These are phyloP conservation scores for Sebastes diploproa DNA, from an alignment of 2,797 vertebrate genomes.

Conservation along the genomic window DNA sequence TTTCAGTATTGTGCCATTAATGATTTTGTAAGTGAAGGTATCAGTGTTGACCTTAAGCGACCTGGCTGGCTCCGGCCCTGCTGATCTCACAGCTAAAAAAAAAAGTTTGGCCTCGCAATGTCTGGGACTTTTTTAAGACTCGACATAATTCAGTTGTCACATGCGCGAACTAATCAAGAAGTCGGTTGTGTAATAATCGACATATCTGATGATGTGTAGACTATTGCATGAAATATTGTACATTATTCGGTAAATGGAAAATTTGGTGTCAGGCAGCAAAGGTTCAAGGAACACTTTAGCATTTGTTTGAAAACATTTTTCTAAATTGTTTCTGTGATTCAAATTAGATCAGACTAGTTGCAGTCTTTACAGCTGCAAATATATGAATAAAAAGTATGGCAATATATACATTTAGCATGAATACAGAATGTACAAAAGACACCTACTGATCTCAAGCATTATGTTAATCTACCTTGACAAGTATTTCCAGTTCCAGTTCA, in stretches of 20 bases:
- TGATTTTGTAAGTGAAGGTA: background rate
- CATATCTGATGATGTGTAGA: background rate
- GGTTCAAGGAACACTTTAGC: background rate
- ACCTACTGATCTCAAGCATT: background rate
- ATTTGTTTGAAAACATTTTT: background rate
- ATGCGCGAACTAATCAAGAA: background rate
- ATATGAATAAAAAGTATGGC: background rate
- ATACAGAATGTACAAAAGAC: no score
- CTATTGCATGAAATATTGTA: background rate
- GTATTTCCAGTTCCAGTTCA: background rate
- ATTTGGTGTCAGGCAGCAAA: background rate
- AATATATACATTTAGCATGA: background rate
- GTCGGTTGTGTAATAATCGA: background rate
- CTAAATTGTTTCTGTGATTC: background rate
- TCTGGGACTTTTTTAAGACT: conserved; percentile 24
- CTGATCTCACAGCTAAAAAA: conserved; percentile 37
- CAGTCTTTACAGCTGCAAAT: background rate
- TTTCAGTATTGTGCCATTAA: background rate
- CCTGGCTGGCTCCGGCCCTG: conserved; percentile 38
- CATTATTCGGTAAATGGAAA: background rate
- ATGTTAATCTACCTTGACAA: background rate
- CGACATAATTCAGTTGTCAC: background rate
- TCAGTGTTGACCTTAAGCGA: conserved; percentile 36
- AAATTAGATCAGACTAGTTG: background rate
- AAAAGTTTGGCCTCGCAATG: background rate